Conservation (phyloP, 2,113 vertebrate genomes). For the Glaucomys volans region DNA sequence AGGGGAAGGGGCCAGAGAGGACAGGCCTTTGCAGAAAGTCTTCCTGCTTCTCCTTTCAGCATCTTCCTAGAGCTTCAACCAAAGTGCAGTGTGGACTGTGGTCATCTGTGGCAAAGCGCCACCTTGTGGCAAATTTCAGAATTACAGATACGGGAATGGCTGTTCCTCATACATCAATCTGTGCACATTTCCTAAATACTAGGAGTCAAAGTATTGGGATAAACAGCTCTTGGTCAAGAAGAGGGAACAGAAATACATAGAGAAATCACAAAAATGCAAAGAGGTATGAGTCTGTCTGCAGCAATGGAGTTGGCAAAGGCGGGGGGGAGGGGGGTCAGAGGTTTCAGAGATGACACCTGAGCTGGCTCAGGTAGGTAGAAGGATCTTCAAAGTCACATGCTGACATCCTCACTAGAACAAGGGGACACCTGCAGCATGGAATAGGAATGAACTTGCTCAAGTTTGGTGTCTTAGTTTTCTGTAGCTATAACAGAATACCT, state of each 20-base stretch:
- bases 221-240: neutral
- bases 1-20: neutral
- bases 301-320: neutral
- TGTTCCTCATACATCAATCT: neutral
- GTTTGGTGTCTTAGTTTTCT: neutral
- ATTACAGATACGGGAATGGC: conserved; percentile 18
- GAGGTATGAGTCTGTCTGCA: neutral
- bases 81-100: neutral
- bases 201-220: neutral
- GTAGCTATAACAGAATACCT: neutral
- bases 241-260: neutral
- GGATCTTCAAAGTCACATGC: neutral
- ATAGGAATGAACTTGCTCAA: neutral
- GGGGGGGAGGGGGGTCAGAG: neutral
- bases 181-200: neutral
- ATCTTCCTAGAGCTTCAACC: neutral
- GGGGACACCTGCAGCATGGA: neutral
- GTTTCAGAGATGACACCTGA: neutral
- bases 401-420: neutral
- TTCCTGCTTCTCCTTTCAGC: neutral
- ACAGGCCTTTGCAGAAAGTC: neutral
- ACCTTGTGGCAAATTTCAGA: neutral
- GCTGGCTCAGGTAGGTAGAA: neutral
- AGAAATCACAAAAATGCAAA: neutral
- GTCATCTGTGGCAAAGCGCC: neutral